Conservation (phyloP, 2,888 invertebrate species). For the Chrysina gloriosa region DNA sequence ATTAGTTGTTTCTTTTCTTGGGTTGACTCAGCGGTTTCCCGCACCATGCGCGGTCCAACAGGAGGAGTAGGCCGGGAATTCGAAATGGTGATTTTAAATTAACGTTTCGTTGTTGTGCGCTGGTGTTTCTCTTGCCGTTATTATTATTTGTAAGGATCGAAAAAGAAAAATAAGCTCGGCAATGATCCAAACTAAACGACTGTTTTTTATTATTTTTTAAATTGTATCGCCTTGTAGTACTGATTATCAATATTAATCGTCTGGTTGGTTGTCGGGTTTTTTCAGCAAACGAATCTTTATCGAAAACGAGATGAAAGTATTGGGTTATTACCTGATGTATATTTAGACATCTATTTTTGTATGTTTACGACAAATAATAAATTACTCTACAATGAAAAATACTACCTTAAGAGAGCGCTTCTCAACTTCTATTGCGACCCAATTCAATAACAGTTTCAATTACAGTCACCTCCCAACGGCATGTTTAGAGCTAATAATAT, state of each 20-base stretch:
- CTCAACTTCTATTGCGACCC: too few species aligned
- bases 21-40: conserved; percentile 56
- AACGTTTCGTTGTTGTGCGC: conserved; percentile 46
- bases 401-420: too few species aligned
- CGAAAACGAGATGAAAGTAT: too few species aligned
- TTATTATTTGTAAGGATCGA: conserved; percentile 21
- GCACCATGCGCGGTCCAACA: conserved; percentile 33
- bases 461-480: too few species aligned
- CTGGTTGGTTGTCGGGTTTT: not conserved
- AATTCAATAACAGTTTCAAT: too few species aligned
- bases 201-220: not conserved
- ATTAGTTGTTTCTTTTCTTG: conserved; percentile 58
- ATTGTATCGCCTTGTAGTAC: not conserved
- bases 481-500: too few species aligned
- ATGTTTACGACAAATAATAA: too few species aligned
- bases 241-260: not conserved
- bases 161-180: not conserved
- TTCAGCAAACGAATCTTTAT: too few species aligned
- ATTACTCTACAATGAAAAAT: too few species aligned
- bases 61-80: conserved; percentile 51
- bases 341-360: too few species aligned
- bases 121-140: conserved; percentile 4
- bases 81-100: conserved; percentile 56
- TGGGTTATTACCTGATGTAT: too few species aligned
- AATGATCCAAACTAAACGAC: conserved; percentile 18